Conservation (phyloP, 2,888 invertebrate genomes). For the Eristalis tenax region DNA sequence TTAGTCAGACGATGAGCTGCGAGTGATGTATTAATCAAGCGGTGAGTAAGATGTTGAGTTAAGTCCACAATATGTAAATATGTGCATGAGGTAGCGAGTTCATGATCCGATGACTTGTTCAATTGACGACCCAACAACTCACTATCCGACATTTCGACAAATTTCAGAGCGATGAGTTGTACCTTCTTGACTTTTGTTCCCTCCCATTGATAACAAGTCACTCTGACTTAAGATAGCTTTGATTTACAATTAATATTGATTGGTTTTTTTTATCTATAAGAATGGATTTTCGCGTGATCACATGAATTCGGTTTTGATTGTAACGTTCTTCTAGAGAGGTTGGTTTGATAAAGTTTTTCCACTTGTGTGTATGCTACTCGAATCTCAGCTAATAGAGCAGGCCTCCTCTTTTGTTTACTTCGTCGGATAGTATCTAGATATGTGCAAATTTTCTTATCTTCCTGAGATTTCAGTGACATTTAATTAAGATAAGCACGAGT, state of each 20-base stretch:
- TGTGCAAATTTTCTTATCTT: neutral
- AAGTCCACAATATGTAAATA: conserved; percentile 7
- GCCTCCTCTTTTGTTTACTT: neutral
- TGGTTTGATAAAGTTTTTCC: neutral
- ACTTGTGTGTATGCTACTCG: too few relatives aligned
- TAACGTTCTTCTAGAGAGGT: neutral
- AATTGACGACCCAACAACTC: conserved; percentile 28
- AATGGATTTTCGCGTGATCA: neutral
- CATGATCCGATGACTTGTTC: conserved; percentile 39
- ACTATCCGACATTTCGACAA: conserved; percentile 1
- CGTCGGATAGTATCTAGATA: neutral
- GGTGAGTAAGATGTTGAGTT: conserved; percentile 47
- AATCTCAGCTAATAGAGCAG: neutral
- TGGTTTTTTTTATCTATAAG: conserved; percentile 1
- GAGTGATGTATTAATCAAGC: conserved; percentile 25
- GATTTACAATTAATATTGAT: conserved; percentile 22
- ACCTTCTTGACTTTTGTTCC: conserved; percentile 8
- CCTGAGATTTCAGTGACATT: neutral
- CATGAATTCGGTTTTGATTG: neutral
- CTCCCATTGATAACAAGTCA: conserved; percentile 3
- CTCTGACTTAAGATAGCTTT: neutral
- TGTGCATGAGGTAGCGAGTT: conserved; percentile 25
- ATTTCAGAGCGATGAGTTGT: conserved; percentile 6
- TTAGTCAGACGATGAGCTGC: conserved; percentile 38
- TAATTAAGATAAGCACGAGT: conserved; percentile 6